Conservation (phyloP, 2,797 vertebrate species). For the Gadopsis marmoratus region DNA sequence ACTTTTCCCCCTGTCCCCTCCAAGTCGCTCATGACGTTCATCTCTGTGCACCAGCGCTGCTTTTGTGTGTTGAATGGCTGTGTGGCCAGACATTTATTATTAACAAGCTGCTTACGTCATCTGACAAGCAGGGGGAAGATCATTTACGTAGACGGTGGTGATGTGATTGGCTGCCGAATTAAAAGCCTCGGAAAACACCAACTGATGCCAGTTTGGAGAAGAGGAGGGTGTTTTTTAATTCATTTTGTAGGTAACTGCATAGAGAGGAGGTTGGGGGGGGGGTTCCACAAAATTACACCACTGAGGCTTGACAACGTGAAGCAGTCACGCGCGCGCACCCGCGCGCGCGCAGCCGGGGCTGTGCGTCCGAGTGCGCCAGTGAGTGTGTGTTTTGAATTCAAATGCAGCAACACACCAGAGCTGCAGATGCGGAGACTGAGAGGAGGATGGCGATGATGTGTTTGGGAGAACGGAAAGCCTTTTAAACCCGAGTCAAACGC, state of each 20-base stretch:
- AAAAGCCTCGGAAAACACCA: slow-evolving; percentile 16
- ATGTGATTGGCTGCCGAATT: slow-evolving; percentile 53
- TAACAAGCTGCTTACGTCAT: slow-evolving; percentile 75
- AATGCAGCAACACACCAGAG: slow-evolving; percentile 83
- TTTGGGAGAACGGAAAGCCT: slow-evolving; percentile 48
- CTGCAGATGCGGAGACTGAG: slow-evolving; percentile 79
- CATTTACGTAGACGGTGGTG: slow-evolving; percentile 54
- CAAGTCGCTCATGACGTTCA: slow-evolving; percentile 45
- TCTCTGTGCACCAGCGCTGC: slow-evolving; percentile 29
- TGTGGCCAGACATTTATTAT: slow-evolving; percentile 65
- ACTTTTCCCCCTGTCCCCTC: slow-evolving; percentile 66
- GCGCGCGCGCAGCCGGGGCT: slow-evolving; percentile 67
- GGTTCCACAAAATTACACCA: slow-evolving; percentile 70
- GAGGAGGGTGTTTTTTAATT: slow-evolving; percentile 11
- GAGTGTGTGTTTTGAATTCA: slow-evolving; percentile 89
- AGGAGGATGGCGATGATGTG: slow-evolving; percentile 69
- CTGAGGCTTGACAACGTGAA: slow-evolving; percentile 66
- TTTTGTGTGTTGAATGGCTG: slow-evolving; percentile 17
- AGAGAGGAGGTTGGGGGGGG: slow-evolving; percentile 3
- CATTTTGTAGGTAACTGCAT: slow-evolving; percentile 44
- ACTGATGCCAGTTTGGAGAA: slow-evolving; percentile 53
- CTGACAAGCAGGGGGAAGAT: slow-evolving; percentile 48
- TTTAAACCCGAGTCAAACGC: slow-evolving; percentile 1
- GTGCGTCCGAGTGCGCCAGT: slow-evolving; percentile 84
- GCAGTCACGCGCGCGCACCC: slow-evolving; percentile 62